These are phyloP conservation scores for Tachina lurida DNA, from an alignment of 2,888 invertebrate species.

Conservation along the genomic window DNA sequence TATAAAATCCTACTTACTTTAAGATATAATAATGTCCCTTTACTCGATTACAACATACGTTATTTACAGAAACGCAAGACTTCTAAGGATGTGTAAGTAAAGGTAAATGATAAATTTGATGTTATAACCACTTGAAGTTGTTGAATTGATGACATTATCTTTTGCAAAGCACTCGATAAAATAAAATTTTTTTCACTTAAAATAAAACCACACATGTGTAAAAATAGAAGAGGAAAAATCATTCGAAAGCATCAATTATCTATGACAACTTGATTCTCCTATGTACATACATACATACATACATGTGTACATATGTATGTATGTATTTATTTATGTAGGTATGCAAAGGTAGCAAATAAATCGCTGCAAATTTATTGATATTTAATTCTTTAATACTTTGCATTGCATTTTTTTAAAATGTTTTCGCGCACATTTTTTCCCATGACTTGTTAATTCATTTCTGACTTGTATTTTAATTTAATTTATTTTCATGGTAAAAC, in stretches of 20 bases:
- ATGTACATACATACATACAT: background rate
- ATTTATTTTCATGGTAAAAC: conserved; percentile 46
- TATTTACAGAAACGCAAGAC: background rate
- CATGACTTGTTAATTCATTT: conserved; percentile 3
- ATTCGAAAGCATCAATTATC: conserved; percentile 27
- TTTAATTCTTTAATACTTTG: background rate
- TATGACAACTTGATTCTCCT: conserved; percentile 10
- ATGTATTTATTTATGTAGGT: no score
- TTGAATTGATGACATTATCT: conserved; percentile 23
- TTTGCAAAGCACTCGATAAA: conserved; percentile 9
- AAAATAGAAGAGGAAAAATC: background rate
- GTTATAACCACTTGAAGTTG: background rate
- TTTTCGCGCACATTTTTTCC: background rate
- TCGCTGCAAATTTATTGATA: background rate
- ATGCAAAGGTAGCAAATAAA: background rate
- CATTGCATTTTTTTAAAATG: background rate
- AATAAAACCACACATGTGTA: background rate
- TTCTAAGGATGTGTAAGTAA: background rate
- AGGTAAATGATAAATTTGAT: conserved; percentile 42
- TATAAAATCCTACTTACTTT: no score
- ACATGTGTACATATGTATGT: no score
- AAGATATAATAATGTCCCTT: no score
- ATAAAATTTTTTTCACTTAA: background rate
- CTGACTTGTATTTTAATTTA: conserved; percentile 21
- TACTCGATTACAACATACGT: background rate